Evolutionary conservation across 2,888 invertebrate species (phyloP).

Genomic region (Rugalucina vietnamica): DNA sequence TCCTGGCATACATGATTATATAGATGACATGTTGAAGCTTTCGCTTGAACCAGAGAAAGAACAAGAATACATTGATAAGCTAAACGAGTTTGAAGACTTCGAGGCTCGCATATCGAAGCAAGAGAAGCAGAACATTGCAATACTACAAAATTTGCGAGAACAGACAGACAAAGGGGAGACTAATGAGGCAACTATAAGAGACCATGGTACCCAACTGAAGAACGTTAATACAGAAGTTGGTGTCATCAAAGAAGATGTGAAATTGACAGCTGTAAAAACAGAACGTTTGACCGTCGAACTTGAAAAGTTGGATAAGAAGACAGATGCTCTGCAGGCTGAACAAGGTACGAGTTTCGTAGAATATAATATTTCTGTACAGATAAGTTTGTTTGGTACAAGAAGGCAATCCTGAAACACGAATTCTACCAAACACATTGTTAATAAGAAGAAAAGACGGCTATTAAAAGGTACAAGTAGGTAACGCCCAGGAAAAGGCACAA

Average conservation of each 20-base stretch:
- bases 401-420: too few relatives aligned
- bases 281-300: not conserved
- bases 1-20: slow-evolving; percentile 22
- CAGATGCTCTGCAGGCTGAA: not conserved
- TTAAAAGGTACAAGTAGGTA: too few relatives aligned
- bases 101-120: not conserved
- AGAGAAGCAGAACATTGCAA: not conserved
- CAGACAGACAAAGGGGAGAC: not conserved
- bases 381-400: too few relatives aligned
- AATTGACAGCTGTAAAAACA: not conserved
- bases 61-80: not conserved
- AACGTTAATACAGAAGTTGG: not conserved
- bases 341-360: not conserved
- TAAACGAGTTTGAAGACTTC: slow-evolving; percentile 19
- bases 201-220: not conserved
- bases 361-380: too few relatives aligned
- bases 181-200: not conserved
- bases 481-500: too few relatives aligned
- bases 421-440: too few relatives aligned
- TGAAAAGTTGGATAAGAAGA: not conserved
- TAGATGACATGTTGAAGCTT: not conserved
- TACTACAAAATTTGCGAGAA: not conserved
- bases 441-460: too few relatives aligned
- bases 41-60: slow-evolving; percentile 33
- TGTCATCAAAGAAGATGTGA: not conserved